Conservation (phyloP, 1,140 invertebrate species). For the Stratiolaelaps scimitus region DNA sequence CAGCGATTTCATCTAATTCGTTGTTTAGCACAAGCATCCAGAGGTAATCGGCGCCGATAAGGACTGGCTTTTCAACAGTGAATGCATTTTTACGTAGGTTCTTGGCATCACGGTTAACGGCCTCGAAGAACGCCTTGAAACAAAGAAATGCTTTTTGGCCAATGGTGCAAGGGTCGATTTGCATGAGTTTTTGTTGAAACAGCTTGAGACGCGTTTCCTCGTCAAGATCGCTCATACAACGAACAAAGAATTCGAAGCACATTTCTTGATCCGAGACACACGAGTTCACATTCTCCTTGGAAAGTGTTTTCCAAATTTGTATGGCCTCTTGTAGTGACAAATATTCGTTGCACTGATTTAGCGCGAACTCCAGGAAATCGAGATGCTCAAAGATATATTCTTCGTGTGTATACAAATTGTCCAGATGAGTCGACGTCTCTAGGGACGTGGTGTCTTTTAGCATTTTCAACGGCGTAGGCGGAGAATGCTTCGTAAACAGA, state of each 20-base stretch:
- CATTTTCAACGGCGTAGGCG: not conserved
- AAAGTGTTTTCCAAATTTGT: slow-evolving; percentile 46
- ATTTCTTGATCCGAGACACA: slow-evolving; percentile 37
- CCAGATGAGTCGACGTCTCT: slow-evolving; percentile 20
- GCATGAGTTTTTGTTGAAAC: slow-evolving; percentile 46
- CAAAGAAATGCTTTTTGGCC: slow-evolving; percentile 45
- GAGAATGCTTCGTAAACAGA: slow-evolving; percentile 15
- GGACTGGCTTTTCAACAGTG: slow-evolving; percentile 44
- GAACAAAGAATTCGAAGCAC: slow-evolving; percentile 47
- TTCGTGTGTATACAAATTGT: slow-evolving; percentile 30
- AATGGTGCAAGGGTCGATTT: slow-evolving; percentile 42
- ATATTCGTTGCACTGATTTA: slow-evolving; percentile 47
- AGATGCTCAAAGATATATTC: slow-evolving; percentile 45
- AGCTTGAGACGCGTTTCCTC: slow-evolving; percentile 44
- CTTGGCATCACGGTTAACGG: slow-evolving; percentile 45
- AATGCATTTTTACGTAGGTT: slow-evolving; percentile 38
- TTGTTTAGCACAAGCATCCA: slow-evolving; percentile 47
- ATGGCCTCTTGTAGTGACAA: slow-evolving; percentile 44
- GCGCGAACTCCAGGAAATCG: slow-evolving; percentile 45
- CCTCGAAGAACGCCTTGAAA: slow-evolving; percentile 47
- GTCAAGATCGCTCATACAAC: slow-evolving; percentile 45
- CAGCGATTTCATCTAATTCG: slow-evolving; percentile 43
- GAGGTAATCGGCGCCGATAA: slow-evolving; percentile 45
- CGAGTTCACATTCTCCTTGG: slow-evolving; percentile 8
- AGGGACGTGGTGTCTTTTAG: slow-evolving; percentile 30